phyloP scores from a whole-genome alignment of 2,113 vertebrate species.

The Lycaon pictus region DNA sequence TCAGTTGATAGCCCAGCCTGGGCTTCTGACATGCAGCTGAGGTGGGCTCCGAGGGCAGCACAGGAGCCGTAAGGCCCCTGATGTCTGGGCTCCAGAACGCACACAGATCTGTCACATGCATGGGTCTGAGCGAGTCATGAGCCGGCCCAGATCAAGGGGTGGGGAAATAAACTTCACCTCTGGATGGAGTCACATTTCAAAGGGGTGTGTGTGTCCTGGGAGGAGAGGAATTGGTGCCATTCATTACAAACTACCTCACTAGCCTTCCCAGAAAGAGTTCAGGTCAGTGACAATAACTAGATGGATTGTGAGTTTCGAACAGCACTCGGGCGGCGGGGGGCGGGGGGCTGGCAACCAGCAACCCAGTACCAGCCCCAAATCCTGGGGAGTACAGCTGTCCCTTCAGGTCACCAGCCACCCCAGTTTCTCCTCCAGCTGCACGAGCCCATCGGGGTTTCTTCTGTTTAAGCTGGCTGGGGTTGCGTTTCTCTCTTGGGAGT shows the following conservation, averaged over 20 bases:
- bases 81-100: background rate
- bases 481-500: conserved; percentile 47
- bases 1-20: background rate
- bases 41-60: background rate
- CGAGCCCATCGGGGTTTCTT: background rate
- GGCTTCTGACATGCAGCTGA: background rate
- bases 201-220: background rate
- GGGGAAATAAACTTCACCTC: background rate
- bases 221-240: background rate
- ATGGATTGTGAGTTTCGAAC: background rate
- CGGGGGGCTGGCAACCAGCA: background rate
- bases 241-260: background rate
- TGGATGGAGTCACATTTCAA: background rate
- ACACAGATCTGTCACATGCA: background rate
- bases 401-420: background rate
- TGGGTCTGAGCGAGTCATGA: rapidly evolving
- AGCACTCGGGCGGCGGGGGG: background rate
- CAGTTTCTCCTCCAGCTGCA: background rate
- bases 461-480: background rate
- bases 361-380: background rate
- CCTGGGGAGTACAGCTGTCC: background rate
- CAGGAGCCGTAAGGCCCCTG: background rate
- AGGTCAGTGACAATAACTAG: background rate
- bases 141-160: background rate
- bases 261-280: background rate